Evolutionary conservation across 2,797 vertebrate species (phyloP).

Genomic region (Acestrorhynchus altus): DNA sequence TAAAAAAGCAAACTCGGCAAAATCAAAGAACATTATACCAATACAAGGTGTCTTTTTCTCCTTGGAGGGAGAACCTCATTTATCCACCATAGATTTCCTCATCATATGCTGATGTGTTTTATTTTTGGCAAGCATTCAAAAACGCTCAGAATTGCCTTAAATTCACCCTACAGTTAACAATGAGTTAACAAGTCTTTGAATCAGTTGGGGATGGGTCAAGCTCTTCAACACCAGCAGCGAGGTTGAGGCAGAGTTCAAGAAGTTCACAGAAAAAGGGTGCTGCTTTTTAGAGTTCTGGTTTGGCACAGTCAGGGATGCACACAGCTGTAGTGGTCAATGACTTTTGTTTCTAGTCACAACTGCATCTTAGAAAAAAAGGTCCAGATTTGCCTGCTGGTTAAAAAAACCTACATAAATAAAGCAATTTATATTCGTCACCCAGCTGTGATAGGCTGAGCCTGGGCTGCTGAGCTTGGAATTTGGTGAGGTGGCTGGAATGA

Average conservation of each 20-base stretch:
- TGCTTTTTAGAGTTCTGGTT: conserved; percentile 21
- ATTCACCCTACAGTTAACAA: no score
- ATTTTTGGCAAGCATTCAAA: no score
- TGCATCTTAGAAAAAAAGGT: conserved; percentile 48
- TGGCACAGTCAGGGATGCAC: conserved; percentile 32
- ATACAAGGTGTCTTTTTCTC: no score
- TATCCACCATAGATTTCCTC: no score
- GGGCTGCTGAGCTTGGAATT: conserved; percentile 63
- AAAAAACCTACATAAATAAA: conserved; percentile 41
- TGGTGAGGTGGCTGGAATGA: conserved; percentile 64
- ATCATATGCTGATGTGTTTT: no score
- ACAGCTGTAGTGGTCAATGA: conserved; percentile 28
- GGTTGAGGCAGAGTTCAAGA: background rate
- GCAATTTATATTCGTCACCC: conserved; percentile 72
- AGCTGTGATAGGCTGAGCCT: conserved; percentile 65
- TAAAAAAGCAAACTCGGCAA: no score
- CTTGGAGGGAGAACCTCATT: no score
- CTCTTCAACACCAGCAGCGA: background rate
- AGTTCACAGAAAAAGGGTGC: background rate
- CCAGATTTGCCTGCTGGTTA: conserved; percentile 14
- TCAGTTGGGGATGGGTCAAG: background rate
- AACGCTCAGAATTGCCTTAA: no score
- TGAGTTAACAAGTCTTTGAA: no score
- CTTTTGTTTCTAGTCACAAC: conserved; percentile 10
- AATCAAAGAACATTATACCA: no score